These are phyloP conservation scores for Machaerirhynchus nigripectus DNA, from an alignment of 2,113 vertebrate genomes.

Conservation along the genomic window DNA sequence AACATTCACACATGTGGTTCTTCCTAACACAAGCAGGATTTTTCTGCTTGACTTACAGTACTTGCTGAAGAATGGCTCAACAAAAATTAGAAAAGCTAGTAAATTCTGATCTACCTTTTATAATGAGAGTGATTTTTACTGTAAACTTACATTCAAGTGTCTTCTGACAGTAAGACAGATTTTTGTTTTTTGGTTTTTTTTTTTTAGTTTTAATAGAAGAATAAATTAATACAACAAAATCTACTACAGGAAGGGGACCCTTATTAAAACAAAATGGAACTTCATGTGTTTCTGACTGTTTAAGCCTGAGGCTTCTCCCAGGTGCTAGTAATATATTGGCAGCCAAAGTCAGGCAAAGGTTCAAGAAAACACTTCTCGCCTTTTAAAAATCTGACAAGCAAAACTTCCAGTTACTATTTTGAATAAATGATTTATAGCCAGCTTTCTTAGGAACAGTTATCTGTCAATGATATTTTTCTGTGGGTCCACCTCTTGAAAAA, in stretches of 20 bases:
- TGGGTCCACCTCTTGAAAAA: conserved; percentile 14
- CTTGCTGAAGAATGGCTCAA: neutral
- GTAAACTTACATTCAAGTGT: neutral
- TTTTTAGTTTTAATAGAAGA: neutral
- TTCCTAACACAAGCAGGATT: neutral
- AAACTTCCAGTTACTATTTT: conserved; percentile 56
- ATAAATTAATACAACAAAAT: conserved; percentile 36
- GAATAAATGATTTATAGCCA: conserved; percentile 54
- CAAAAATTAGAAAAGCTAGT: neutral
- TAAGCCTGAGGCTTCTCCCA: conserved; percentile 52
- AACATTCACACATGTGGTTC: neutral
- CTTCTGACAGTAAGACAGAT: neutral
- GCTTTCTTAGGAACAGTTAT: conserved; percentile 43
- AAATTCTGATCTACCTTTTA: neutral
- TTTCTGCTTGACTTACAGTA: neutral
- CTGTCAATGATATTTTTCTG: conserved; percentile 40
- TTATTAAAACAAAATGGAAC: conserved; percentile 52
- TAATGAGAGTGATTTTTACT: neutral
- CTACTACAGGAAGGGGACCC: conserved; percentile 15
- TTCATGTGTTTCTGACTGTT: conserved; percentile 60
- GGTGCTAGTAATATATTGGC: conserved; percentile 40
- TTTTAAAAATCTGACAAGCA: conserved; percentile 47
- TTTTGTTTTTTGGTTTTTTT: neutral
- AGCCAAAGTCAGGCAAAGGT: conserved; percentile 48
- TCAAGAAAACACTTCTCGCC: conserved; percentile 45